Conservation (phyloP, 2,113 vertebrate genomes). For the Festucalex cinctus region DNA sequence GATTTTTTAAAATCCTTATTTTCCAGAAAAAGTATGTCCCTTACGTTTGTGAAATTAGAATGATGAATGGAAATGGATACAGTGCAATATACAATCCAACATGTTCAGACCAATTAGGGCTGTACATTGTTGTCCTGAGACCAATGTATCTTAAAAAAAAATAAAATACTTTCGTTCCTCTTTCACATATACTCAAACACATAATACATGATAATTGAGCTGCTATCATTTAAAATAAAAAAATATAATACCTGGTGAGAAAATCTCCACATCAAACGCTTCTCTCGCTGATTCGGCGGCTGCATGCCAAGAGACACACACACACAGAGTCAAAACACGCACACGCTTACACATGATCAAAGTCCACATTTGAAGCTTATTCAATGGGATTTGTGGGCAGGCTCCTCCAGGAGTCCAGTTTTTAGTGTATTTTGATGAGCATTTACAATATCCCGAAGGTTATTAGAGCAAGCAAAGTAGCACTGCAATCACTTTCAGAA, state of each 20-base stretch:
- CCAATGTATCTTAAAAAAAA: not conserved
- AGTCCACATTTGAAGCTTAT: too few relatives aligned
- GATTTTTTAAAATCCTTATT: not conserved
- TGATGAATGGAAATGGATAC: not conserved
- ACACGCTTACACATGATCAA: too few relatives aligned
- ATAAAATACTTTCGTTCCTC: not conserved
- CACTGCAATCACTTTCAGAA: too few relatives aligned
- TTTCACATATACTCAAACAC: constrained; percentile 17
- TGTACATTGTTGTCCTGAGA: not conserved
- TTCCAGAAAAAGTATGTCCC: not conserved
- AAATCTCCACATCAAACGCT: constrained; percentile 68
- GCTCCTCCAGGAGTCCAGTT: too few relatives aligned
- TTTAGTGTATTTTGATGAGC: too few relatives aligned
- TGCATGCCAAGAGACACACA: not conserved
- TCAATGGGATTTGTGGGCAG: too few relatives aligned
- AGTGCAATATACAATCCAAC: not conserved
- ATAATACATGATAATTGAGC: constrained; percentile 47
- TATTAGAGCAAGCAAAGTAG: too few relatives aligned
- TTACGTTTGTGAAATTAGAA: not conserved
- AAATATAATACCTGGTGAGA: constrained; percentile 44
- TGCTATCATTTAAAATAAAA: constrained; percentile 38
- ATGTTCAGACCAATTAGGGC: not conserved
- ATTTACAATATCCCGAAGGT: too few relatives aligned
- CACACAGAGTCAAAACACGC: too few relatives aligned
- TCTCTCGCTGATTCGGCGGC: constrained; percentile 29